These are phyloP conservation scores for Corythornis cristatus DNA, from an alignment of 2,113 vertebrate species.

Conservation along the genomic window DNA sequence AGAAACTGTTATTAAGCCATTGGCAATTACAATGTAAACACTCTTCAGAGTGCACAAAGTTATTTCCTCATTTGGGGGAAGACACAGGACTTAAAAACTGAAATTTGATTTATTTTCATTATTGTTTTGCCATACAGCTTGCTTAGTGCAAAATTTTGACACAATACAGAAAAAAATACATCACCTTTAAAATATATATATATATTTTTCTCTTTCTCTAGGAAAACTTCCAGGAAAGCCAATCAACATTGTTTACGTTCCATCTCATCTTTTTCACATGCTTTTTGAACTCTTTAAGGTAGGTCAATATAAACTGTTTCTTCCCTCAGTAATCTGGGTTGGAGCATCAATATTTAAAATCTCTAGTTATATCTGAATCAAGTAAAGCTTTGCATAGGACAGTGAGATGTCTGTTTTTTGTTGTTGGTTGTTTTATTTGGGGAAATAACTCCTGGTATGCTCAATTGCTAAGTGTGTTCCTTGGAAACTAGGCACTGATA, in stretches of 20 bases:
- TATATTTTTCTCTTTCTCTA: slow-evolving; percentile 62
- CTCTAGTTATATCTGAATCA: not conserved
- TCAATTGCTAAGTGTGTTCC: not conserved
- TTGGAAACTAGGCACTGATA: not conserved
- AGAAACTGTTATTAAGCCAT: not conserved
- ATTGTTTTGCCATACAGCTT: not conserved
- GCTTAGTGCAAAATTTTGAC: not conserved
- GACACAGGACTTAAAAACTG: not conserved
- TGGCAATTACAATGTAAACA: not conserved
- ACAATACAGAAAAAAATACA: not conserved
- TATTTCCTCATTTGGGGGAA: not conserved
- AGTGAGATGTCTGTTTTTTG: not conserved
- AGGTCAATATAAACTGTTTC: not conserved
- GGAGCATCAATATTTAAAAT: not conserved
- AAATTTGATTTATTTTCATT: not conserved
- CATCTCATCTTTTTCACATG: slow-evolving; percentile 98
- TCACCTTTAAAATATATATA: not conserved
- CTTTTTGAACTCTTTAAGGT: slow-evolving; percentile 99
- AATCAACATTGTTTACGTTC: slow-evolving; percentile 92
- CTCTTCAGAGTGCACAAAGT: not conserved
- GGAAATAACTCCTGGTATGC: not conserved
- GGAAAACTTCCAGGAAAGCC: slow-evolving; percentile 83
- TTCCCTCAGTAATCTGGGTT: not conserved
- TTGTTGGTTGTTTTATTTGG: not conserved
- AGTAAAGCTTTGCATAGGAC: not conserved